Evolutionary conservation across 2,888 invertebrate species (phyloP).

Genomic region (Mimumesa dahlbomi): DNA sequence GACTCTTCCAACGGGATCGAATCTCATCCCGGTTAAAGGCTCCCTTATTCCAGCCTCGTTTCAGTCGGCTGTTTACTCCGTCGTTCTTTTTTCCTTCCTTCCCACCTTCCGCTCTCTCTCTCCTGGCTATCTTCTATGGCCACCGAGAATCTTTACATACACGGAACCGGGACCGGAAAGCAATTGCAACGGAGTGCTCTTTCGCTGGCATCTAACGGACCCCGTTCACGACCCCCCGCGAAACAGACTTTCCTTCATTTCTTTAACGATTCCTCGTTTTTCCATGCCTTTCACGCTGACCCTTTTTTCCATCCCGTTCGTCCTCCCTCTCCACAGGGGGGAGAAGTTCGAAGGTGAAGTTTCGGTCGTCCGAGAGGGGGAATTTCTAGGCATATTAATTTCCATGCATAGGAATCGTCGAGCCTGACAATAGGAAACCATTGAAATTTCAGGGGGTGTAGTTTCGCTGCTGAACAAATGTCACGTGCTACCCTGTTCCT

Average conservation of each 20-base stretch:
- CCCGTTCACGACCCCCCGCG: neutral
- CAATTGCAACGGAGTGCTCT: conserved; percentile 58
- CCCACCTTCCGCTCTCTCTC: neutral
- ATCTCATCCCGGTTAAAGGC: conserved; percentile 65
- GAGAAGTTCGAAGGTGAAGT: too few species aligned
- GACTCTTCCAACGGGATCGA: conserved; percentile 58
- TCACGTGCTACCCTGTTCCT: too few species aligned
- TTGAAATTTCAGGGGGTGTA: too few species aligned
- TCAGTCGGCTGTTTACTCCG: conserved; percentile 15
- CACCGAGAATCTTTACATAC: conserved; percentile 40
- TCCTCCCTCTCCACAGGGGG: too few species aligned
- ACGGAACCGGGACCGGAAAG: conserved; percentile 32
- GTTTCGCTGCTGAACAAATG: too few species aligned
- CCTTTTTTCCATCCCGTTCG: too few species aligned
- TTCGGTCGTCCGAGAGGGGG: too few species aligned
- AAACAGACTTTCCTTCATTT: neutral
- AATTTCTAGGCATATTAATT: too few species aligned
- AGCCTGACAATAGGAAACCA: too few species aligned
- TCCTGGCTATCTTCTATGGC: neutral
- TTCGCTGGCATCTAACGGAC: conserved; percentile 15
- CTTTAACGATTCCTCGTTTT: conserved; percentile 25
- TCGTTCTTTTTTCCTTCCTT: neutral
- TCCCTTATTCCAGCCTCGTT: conserved; percentile 42
- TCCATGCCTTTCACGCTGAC: too few species aligned
- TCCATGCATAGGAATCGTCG: too few species aligned